A percentile compares a stretch with the other conserved stretches of the same genome.
phyloP scores from a whole-genome alignment of 2,113 vertebrate genomes.

The Gallinago undulata region DNA sequence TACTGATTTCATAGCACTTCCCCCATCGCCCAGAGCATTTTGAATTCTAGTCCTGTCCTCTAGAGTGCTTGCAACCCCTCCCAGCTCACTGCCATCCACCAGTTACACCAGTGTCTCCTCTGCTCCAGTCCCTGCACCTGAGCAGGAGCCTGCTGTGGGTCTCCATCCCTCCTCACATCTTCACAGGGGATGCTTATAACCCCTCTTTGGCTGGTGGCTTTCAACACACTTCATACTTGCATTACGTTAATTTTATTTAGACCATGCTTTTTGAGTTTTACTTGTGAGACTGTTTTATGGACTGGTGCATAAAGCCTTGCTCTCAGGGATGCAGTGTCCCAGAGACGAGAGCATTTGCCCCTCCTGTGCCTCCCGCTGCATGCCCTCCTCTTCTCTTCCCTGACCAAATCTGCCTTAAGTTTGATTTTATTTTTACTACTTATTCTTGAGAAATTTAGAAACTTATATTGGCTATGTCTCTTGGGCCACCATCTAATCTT shows the following conservation, averaged over 20 bases:
- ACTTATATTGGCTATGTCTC: neutral
- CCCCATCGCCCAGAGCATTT: neutral
- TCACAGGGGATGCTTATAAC: neutral
- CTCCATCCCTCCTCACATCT: neutral
- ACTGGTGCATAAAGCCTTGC: rapidly evolving
- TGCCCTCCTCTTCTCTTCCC: neutral
- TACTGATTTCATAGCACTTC: neutral
- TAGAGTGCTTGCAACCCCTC: neutral
- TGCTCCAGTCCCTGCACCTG: neutral
- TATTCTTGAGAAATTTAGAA: neutral
- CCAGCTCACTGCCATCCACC: neutral
- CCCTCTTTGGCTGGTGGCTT: rapidly evolving
- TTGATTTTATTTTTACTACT: neutral
- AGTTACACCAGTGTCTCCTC: rapidly evolving
- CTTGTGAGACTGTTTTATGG: neutral
- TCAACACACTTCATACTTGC: rapidly evolving
- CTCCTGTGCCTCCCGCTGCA: rapidly evolving
- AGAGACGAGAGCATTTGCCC: rapidly evolving
- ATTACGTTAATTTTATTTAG: rapidly evolving
- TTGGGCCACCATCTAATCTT: slow-evolving; percentile 6
- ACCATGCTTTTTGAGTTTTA: rapidly evolving
- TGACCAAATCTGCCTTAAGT: neutral
- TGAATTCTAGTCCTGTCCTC: neutral
- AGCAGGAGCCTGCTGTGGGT: neutral
- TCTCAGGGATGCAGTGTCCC: rapidly evolving